Evolutionary conservation across 2,797 vertebrate species (phyloP).

Genomic region (Hafferia zeledoni): DNA sequence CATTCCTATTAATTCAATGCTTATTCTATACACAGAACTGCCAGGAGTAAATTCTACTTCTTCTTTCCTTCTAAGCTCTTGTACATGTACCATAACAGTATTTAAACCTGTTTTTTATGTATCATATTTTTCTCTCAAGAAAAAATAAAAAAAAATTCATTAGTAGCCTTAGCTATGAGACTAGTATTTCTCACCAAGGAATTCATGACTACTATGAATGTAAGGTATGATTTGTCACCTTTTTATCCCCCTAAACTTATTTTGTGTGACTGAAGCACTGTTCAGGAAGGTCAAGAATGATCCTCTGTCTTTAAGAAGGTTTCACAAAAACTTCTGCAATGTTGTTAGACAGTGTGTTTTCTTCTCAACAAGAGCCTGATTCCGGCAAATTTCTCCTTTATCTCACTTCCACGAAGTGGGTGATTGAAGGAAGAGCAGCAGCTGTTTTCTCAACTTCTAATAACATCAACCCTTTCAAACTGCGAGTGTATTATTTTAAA

Average conservation of each 20-base stretch:
- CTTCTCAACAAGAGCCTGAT: background rate
- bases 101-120: background rate
- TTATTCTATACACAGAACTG: background rate
- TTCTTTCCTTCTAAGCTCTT: background rate
- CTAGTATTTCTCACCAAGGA: background rate
- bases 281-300: background rate
- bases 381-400: background rate
- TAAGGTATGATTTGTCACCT: background rate
- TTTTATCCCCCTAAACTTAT: background rate
- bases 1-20: background rate
- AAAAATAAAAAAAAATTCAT: background rate
- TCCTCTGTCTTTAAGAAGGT: background rate
- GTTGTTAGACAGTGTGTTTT: accelerated
- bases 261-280: background rate
- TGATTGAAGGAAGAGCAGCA: background rate
- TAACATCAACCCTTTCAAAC: background rate
- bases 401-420: background rate
- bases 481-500: background rate
- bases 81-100: background rate
- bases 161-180: background rate
- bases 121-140: background rate
- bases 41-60: background rate
- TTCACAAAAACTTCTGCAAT: background rate
- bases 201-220: background rate
- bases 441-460: background rate